These are phyloP conservation scores for Hipposideros larvatus DNA, from an alignment of 2,797 vertebrate genomes.

Conservation along the genomic window DNA sequence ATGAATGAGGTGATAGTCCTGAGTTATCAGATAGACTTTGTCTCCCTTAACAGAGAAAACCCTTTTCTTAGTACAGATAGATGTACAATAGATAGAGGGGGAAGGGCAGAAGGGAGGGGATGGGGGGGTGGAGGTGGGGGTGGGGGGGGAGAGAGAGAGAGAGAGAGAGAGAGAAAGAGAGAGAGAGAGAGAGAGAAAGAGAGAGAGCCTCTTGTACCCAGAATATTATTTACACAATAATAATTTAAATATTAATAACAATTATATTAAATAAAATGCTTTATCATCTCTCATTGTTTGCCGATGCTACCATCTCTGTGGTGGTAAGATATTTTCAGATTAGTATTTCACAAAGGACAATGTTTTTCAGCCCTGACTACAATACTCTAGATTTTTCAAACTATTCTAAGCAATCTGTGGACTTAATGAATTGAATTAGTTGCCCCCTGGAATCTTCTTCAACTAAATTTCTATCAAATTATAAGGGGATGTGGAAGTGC, in stretches of 20 bases:
- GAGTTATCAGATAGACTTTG: not conserved
- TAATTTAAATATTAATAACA: constrained; percentile 45
- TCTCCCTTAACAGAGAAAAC: constrained; percentile 8
- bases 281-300: not conserved
- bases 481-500: not conserved
- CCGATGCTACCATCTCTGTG: not conserved
- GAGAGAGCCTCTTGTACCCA: not conserved
- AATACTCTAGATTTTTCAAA: constrained; percentile 18
- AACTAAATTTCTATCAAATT: not conserved
- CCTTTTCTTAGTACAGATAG: not conserved
- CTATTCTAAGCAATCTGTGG: not conserved
- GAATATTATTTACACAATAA: constrained; percentile 26
- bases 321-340: constrained; percentile 34
- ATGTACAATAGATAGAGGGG: not conserved
- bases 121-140: not conserved
- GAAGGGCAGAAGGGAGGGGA: not conserved
- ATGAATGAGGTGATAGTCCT: not conserved
- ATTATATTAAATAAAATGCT: not conserved
- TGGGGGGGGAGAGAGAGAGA: not conserved
- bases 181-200: not conserved
- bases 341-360: not conserved
- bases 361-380: constrained; percentile 6
- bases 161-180: not conserved
- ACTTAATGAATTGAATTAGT: not conserved
- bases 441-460: not conserved